Base-by-base conservation (phyloP, 23 tunicate species). In the Styela plicata region DNA sequence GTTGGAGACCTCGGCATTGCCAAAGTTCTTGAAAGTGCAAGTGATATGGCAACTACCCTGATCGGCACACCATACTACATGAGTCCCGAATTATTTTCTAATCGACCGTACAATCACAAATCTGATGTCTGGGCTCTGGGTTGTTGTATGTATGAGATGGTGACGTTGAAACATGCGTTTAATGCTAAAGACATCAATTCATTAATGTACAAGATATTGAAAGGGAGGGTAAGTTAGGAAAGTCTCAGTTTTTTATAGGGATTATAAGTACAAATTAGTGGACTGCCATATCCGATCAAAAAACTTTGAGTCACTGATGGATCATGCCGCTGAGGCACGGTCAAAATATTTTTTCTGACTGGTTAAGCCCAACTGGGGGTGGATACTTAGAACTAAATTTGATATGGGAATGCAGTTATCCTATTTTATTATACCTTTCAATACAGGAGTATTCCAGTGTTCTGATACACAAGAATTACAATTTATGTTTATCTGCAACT, bases 61-160 rank as follows among this genome's bases (percentile, higher is more conserved):
- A 93, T 93, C 21, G 98, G 99, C 29, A 96, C 99, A 24, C 99
- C 99, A 23, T 96, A 96, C 63, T 96, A 96, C 73, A 96, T 96
- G 99, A 87, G 94, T 63, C 99, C 99, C 2, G 99, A 96, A 83
- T 79, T 96, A 16, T 96, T 96, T 74, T 85, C 94, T 31, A 96
- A 91, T 85, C 78, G 82, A 31, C 99, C 99, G 2, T 96, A 96
- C 86, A 91, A 89, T 37, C 77, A 96, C 79, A 91, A 91, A 69
- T 96, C 97, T 1, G 99, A 95, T 52, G 96, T 95, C n/a, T 95
- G 99, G 99, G 92, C 99, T 1, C 73, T 96, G 75, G 99, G 99
- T 1, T 96, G 99, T 67, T 96, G 99, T 71, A 85, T 88, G 66
- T 96, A 85, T 79, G 99, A 96, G 77, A 96, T 96, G 94, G 94